phyloP scores from a whole-genome alignment of 2,113 vertebrate genomes.

The Prionailurus viverrinus region DNA sequence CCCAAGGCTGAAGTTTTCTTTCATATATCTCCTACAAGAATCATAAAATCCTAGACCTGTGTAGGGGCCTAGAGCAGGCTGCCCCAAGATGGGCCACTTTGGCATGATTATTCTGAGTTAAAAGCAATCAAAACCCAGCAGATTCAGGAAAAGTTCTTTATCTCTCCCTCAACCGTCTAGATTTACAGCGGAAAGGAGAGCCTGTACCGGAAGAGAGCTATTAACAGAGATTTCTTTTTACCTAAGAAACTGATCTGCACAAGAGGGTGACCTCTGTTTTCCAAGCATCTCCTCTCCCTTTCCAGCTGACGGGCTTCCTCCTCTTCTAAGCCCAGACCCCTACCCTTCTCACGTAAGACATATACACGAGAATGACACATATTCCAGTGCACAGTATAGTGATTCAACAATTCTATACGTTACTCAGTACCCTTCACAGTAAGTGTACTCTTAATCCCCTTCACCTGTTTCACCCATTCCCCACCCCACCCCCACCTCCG shows the following conservation, averaged over 20 bases:
- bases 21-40: neutral
- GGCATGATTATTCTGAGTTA: neutral
- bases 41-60: neutral
- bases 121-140: neutral
- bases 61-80: neutral
- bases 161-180: neutral
- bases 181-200: neutral
- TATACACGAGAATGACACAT: neutral
- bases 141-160: neutral
- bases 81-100: neutral
- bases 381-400: neutral
- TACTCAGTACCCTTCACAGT: neutral
- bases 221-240: neutral
- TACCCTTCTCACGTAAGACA: neutral
- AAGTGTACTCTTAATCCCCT: neutral
- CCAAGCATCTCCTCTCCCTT: neutral
- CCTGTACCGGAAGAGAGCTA: neutral
- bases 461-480: neutral
- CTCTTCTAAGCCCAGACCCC: neutral
- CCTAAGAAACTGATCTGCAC: neutral
- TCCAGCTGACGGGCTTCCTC: neutral
- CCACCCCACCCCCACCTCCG: neutral
- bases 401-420: neutral
- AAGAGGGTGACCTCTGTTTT: neutral
- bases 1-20: neutral